Percentiles rank a stretch among this genome's conserved stretches.
phyloP scores from a whole-genome alignment of 2,888 invertebrate species.

The Tipula helvola region DNA sequence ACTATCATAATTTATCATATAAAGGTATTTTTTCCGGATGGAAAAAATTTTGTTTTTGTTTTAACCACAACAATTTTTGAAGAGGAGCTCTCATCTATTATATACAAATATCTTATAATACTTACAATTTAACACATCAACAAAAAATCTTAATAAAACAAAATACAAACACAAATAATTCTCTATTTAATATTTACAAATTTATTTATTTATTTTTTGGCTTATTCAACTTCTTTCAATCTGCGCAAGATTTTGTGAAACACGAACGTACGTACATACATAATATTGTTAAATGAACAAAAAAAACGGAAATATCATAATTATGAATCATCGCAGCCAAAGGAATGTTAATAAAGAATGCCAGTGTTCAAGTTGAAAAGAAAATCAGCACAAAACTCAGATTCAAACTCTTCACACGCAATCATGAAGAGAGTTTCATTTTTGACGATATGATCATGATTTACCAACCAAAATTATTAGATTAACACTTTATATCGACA shows the following conservation, averaged over 20 bases:
- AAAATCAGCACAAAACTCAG: neutral
- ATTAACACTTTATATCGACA: neutral
- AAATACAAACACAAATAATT: neutral
- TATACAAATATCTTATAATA: neutral
- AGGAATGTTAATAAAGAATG: neutral
- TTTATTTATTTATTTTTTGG: neutral
- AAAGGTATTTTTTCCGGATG: neutral
- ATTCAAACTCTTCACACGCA: neutral
- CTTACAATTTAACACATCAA: neutral
- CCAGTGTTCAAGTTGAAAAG: neutral
- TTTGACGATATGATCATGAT: neutral
- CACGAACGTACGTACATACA: neutral
- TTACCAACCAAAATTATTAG: neutral
- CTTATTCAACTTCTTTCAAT: neutral
- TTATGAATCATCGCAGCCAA: neutral
- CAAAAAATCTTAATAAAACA: neutral
- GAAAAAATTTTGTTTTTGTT: neutral
- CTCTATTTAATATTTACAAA: neutral
- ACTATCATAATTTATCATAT: neutral
- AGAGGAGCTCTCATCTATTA: neutral
- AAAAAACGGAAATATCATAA: conserved; percentile 4
- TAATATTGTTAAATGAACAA: too few species aligned
- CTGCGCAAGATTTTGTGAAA: neutral
- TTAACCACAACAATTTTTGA: neutral
- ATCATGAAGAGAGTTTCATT: neutral